Conservation (phyloP, 92 coral and sea anemone genomes). For the Montipora capitata region DNA sequence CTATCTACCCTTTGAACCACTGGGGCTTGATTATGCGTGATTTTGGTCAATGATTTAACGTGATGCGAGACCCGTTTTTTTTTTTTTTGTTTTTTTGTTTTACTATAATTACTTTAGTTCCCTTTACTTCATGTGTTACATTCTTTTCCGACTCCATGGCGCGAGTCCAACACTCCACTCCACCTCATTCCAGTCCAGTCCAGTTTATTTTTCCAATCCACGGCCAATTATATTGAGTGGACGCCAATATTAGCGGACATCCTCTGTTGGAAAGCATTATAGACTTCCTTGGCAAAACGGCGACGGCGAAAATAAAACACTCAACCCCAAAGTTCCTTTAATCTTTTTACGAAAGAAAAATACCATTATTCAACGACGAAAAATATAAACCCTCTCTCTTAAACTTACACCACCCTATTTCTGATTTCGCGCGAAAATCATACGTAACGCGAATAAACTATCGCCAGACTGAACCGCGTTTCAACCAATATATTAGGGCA, state of each 20-base stretch:
- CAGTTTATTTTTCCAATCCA: too few relatives aligned
- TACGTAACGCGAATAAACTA: background rate
- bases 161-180: background rate
- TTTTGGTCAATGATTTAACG: too few relatives aligned
- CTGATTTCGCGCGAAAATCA: background rate
- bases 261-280: too few relatives aligned
- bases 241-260: too few relatives aligned
- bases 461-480: background rate
- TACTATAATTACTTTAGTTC: too few relatives aligned
- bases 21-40: too few relatives aligned
- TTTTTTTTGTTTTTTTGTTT: too few relatives aligned
- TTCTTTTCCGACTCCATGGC: background rate
- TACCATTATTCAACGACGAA: background rate
- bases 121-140: background rate
- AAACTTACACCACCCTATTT: background rate
- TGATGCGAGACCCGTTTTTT: too few relatives aligned
- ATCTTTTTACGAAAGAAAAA: background rate
- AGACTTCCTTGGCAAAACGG: background rate
- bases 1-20: too few relatives aligned
- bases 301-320: background rate
- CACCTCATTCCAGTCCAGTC: background rate
- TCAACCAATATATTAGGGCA: background rate
- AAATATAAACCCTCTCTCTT: too few relatives aligned
- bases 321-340: background rate
- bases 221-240: too few relatives aligned